Conservation (phyloP, 2,888 invertebrate species). For the Eupithecia subumbrata region DNA sequence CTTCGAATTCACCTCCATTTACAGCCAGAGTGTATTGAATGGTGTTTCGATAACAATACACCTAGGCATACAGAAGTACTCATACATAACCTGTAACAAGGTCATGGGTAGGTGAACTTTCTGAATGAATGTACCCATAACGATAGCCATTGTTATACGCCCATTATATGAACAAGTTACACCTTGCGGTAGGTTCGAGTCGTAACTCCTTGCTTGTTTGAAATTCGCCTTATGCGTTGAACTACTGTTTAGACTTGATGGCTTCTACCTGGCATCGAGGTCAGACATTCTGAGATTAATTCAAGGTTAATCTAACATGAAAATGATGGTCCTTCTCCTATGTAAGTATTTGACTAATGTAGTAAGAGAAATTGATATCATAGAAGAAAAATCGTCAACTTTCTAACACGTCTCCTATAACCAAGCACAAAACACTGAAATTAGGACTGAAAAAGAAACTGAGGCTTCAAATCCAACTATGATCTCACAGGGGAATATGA, state of each 20-base stretch:
- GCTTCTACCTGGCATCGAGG: background rate
- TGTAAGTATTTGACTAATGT: background rate
- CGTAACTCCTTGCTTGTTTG: slow-evolving; percentile 34
- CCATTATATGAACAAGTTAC: slow-evolving; percentile 35
- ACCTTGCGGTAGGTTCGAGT: slow-evolving; percentile 41
- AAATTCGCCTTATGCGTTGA: slow-evolving; percentile 14
- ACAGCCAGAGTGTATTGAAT: background rate
- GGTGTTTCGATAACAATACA: slow-evolving; percentile 4
- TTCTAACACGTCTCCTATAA: background rate
- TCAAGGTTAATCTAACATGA: background rate
- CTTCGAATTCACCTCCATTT: background rate
- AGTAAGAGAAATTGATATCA: background rate
- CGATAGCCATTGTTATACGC: slow-evolving; percentile 42
- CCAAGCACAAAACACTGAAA: background rate
- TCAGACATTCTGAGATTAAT: slow-evolving; percentile 4
- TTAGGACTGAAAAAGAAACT: background rate
- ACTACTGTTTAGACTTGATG: slow-evolving; percentile 22
- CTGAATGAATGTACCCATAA: slow-evolving; percentile 51
- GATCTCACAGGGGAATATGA: background rate
- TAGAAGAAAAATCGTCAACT: background rate
- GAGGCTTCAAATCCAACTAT: background rate
- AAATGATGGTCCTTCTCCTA: background rate
- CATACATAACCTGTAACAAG: slow-evolving; percentile 43
- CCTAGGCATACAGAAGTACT: slow-evolving; percentile 7
- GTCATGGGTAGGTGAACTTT: slow-evolving; percentile 54